Percentiles rank a stretch among this genome's conserved stretches.
Conservation (phyloP, 37 sponge, comb jelly and placozoan species). For the Halichondria panicea region DNA sequence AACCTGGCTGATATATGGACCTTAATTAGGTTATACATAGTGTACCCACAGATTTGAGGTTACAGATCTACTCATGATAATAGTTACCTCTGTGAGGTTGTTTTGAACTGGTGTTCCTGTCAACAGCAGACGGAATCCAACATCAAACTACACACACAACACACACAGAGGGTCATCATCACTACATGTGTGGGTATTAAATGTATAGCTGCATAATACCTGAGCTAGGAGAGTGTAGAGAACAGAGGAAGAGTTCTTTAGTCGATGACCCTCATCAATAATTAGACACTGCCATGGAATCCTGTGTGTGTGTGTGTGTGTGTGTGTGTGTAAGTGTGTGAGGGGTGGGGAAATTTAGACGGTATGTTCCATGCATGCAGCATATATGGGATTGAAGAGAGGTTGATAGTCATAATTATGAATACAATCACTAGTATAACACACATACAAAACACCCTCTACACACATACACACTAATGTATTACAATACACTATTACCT, state of each 20-base stretch:
- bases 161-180: neutral
- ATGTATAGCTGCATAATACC: constrained; percentile 19
- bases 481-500: constrained; percentile 27
- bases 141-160: constrained; percentile 18
- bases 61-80: too few species aligned
- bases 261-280: constrained; percentile 82
- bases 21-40: too few species aligned
- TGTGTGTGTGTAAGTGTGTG: too few species aligned
- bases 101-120: constrained; percentile 89
- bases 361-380: too few species aligned
- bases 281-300: constrained; percentile 71
- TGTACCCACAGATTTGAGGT: too few species aligned
- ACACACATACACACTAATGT: too few species aligned
- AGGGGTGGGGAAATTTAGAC: too few species aligned
- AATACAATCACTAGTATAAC: too few species aligned
- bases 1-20: too few species aligned
- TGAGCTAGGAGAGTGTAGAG: constrained; percentile 40
- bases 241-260: constrained; percentile 73
- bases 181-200: neutral
- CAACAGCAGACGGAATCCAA: constrained; percentile 52
- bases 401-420: too few species aligned
- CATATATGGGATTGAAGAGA: too few species aligned
- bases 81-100: constrained; percentile 67
- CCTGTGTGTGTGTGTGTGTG: neutral
- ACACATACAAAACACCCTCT: too few species aligned